Base-by-base conservation (phyloP, 2,113 vertebrate genomes). In the Cichladusa arquata region DNA sequence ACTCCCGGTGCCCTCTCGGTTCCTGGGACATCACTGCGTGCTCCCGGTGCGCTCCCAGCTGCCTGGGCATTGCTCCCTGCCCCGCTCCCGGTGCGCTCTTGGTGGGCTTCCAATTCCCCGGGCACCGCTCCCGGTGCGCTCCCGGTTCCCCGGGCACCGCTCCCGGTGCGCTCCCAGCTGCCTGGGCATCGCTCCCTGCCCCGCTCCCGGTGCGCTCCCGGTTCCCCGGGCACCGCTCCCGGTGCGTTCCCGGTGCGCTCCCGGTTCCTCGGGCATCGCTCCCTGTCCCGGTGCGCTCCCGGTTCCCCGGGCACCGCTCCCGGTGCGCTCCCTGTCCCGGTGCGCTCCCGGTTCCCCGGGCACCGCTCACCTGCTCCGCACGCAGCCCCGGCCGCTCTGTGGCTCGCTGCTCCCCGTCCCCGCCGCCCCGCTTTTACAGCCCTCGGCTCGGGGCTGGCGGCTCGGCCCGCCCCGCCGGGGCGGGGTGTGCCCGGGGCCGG, bases 391-490 rank as follows among this genome's bases (percentile, higher is more conserved):
- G 69, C 83, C 64, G 85, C 38, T 90, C 48, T 33, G 86, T 84
- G 54, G 33, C 86, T 90, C 64, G 50, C 85, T 87, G 56, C 42
- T 84, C 60, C 80, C 77, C 11, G 45, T 50, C 11, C 29, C 73
- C 24, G 64, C 72, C 2, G 81, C 22, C 22, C 83, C 31, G 87
- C 86, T 94, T 95, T 95, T 96, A 91, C 66, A 18, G 7, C 12
- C 53, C 90, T 36, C 57, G 86, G 64, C 24, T 24, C 28, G 47
- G 90, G 90, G 87, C 74, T 13, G 84, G 77, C 28, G 34, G 71
- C 91, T 93, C 58, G 81, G 62, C 94, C 77, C 95, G 88, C 95
- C 96, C 83, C 54, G 12, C 5, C 6, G 33, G 93, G 96, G 95
- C 80, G 93, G 95, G 40, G 90, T 90, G 85, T 73, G 74, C 70